Evolutionary conservation across 2,888 invertebrate genomes (phyloP).

Genomic region (Gryllus longicercus): DNA sequence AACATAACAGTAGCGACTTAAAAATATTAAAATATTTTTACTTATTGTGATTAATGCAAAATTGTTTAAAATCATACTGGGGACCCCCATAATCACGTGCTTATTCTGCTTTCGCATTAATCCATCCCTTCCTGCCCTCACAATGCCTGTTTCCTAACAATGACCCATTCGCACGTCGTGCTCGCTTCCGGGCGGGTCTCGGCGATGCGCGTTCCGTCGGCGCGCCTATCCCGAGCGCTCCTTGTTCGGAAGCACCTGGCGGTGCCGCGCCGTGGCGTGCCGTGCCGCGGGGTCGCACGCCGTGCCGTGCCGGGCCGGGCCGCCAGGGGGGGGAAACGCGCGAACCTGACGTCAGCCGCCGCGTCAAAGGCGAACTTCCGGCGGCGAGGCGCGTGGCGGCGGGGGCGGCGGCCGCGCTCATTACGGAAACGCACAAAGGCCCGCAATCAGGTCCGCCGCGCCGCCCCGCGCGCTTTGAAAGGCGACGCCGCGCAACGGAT

Average conservation of each 20-base stretch:
- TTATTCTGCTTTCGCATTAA: not conserved
- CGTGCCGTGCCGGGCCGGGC: not conserved
- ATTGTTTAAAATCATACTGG: not conserved
- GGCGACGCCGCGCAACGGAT: not conserved
- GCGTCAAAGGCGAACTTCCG: constrained; percentile 6
- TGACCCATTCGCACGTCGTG: too few relatives aligned
- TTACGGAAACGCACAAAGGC: not conserved
- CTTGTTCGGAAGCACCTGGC: not conserved
- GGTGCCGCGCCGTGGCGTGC: not conserved
- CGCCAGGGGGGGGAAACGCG: not conserved
- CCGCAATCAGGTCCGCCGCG: not conserved
- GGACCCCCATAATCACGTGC: not conserved
- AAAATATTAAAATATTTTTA: not conserved
- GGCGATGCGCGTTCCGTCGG: not conserved
- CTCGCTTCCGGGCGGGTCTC: too few relatives aligned
- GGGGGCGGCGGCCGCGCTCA: not conserved
- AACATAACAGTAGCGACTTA: too few relatives aligned
- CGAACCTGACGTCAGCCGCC: not conserved
- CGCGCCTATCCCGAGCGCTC: not conserved
- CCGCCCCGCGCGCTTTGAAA: not conserved
- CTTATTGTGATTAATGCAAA: not conserved
- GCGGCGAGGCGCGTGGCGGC: not conserved
- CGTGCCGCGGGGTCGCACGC: too few relatives aligned
- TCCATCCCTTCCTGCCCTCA: not conserved
- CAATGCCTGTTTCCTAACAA: too few relatives aligned